These are phyloP conservation scores for Cephalopachus bancanus DNA, from an alignment of 2,797 vertebrate genomes.

Conservation along the genomic window DNA sequence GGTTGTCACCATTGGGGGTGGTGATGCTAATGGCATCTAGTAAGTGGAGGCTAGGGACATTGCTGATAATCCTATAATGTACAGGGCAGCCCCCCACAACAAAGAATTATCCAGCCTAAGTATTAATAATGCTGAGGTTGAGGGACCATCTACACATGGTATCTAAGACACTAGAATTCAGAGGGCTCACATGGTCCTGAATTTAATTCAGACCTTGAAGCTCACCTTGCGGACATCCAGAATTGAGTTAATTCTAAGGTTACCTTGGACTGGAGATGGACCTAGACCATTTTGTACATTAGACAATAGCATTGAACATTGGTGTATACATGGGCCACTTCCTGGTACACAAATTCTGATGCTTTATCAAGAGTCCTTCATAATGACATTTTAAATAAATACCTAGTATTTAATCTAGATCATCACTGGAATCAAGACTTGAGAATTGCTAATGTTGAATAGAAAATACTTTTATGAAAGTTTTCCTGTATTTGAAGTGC, in stretches of 20 bases:
- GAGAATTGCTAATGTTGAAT: background rate
- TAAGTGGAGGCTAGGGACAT: background rate
- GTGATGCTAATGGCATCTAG: background rate
- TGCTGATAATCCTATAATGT: background rate
- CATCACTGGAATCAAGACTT: background rate
- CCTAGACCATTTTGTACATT: background rate
- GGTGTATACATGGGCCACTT: background rate
- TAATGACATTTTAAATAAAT: background rate
- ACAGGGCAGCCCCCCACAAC: too few relatives aligned
- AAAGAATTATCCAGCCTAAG: background rate
- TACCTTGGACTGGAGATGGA: background rate
- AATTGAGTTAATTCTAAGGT: background rate
- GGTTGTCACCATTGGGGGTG: background rate
- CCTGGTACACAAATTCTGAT: background rate
- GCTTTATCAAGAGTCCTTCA: background rate
- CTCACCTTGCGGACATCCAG: background rate
- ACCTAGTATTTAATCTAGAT: background rate
- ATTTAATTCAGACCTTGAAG: background rate
- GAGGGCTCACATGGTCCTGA: background rate
- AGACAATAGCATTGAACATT: background rate
- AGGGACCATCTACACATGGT: background rate
- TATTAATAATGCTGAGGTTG: background rate
- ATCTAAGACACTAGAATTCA: background rate
- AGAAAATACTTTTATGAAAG: background rate
- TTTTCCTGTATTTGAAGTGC: constrained; percentile 29